Conservation (phyloP, 2,888 invertebrate species). For the Limnephilus auricula region DNA sequence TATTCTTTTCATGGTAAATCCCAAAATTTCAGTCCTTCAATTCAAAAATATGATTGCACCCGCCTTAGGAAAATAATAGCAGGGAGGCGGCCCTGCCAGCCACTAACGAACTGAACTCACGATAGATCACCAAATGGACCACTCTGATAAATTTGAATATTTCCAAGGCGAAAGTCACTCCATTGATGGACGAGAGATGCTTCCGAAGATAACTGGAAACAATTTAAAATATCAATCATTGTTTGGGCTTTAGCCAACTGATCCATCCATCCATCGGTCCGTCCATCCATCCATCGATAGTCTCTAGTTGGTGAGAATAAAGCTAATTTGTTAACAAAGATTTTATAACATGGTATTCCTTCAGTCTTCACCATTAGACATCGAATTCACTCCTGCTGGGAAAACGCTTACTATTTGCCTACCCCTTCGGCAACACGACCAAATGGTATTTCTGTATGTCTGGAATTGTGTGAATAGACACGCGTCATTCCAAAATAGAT, state of each 20-base stretch:
- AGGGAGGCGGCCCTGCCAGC: neutral
- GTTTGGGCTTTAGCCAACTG: neutral
- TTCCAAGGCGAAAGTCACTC: conserved; percentile 52
- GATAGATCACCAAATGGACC: conserved; percentile 47
- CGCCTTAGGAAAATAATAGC: neutral
- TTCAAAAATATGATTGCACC: neutral
- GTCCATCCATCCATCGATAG: neutral
- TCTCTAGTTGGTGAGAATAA: neutral
- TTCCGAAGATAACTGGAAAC: conserved; percentile 63
- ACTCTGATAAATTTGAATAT: conserved; percentile 58
- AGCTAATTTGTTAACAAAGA: neutral
- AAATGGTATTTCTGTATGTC: neutral
- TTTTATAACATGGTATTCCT: neutral
- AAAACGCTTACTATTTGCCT: neutral
- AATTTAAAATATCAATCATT: conserved; percentile 65
- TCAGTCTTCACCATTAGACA: neutral
- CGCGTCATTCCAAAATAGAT: neutral
- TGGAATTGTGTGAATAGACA: neutral
- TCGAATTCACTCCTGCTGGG: neutral
- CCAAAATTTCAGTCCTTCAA: neutral
- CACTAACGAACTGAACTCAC: conserved; percentile 14
- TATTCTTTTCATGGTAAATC: neutral
- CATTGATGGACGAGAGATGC: conserved; percentile 54
- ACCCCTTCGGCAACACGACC: neutral
- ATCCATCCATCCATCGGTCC: neutral